These are phyloP conservation scores for Ctenomys sociabilis DNA, from an alignment of 2,113 vertebrate species.

Conservation along the genomic window DNA sequence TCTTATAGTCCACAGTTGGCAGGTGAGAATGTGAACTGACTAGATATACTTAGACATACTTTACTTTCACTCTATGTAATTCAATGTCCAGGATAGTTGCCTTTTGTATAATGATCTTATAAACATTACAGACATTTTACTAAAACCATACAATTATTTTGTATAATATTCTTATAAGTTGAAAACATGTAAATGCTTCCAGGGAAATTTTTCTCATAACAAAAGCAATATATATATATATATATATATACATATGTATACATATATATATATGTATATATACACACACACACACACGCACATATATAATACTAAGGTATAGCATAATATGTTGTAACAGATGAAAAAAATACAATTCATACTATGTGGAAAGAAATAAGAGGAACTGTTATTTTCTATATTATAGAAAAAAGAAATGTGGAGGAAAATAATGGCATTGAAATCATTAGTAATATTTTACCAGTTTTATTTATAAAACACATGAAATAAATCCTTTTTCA, in stretches of 20 bases:
- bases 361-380: constrained; percentile 47
- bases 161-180: constrained; percentile 39
- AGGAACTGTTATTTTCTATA: constrained; percentile 49
- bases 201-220: constrained; percentile 59
- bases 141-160: background rate
- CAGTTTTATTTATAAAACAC: constrained; percentile 28
- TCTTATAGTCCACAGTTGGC: background rate
- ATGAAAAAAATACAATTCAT: constrained; percentile 40
- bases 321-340: constrained; percentile 57
- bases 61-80: constrained; percentile 27
- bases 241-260: too few species aligned
- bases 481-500: background rate
- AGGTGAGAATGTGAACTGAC: constrained; percentile 12
- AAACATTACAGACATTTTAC: too few species aligned
- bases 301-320: too few species aligned
- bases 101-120: background rate
- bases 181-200: constrained; percentile 65
- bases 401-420: background rate
- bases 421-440: background rate
- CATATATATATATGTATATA: too few species aligned
- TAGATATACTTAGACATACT: background rate
- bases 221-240: constrained; percentile 37
- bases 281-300: too few species aligned
- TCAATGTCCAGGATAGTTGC: constrained; percentile 32
- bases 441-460: constrained; percentile 17